Percentiles rank a stretch among this genome's conserved stretches.
These are phyloP conservation scores for Bilobella aurantiaca DNA, from an alignment of 1,140 invertebrate species.

Conservation along the genomic window DNA sequence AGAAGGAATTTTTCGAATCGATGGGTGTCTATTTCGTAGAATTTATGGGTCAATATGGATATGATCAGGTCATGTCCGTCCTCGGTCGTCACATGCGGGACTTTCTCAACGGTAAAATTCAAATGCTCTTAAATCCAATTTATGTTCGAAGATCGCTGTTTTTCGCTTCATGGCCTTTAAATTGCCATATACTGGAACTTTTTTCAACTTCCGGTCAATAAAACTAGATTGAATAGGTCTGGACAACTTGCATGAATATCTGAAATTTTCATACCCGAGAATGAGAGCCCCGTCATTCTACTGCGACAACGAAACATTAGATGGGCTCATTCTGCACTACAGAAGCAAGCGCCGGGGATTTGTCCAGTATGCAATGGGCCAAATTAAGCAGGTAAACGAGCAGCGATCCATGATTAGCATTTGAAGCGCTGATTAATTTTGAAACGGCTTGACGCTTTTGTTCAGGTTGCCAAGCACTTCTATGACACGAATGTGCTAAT, in stretches of 20 bases:
- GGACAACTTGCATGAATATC: constrained; percentile 93
- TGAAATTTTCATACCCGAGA: constrained; percentile 90
- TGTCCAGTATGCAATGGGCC: constrained; percentile 93
- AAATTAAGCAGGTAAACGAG: constrained; percentile 65
- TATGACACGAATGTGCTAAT: constrained; percentile 89
- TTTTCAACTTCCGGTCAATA: background rate
- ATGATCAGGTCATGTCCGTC: constrained; percentile 79
- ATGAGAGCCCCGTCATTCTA: constrained; percentile 63
- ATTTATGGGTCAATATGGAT: constrained; percentile 84
- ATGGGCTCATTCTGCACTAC: constrained; percentile 82
- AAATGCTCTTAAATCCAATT: too few relatives aligned
- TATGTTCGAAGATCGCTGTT: too few relatives aligned
- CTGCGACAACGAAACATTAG: constrained; percentile 81
- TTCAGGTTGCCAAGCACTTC: constrained; percentile 67
- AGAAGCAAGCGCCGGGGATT: constrained; percentile 83
- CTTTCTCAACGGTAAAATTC: constrained; percentile 69
- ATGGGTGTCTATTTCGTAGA: constrained; percentile 83
- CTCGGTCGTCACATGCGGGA: constrained; percentile 85
- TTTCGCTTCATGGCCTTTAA: too few relatives aligned
- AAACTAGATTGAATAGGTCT: constrained; percentile 44
- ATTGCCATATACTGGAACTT: too few relatives aligned
- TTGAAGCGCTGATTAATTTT: background rate
- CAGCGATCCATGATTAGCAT: background rate
- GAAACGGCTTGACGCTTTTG: constrained; percentile 23
- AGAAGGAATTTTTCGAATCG: constrained; percentile 76